These are phyloP conservation scores for Podiceps cristatus DNA, from an alignment of 2,113 vertebrate species.

Conservation along the genomic window DNA sequence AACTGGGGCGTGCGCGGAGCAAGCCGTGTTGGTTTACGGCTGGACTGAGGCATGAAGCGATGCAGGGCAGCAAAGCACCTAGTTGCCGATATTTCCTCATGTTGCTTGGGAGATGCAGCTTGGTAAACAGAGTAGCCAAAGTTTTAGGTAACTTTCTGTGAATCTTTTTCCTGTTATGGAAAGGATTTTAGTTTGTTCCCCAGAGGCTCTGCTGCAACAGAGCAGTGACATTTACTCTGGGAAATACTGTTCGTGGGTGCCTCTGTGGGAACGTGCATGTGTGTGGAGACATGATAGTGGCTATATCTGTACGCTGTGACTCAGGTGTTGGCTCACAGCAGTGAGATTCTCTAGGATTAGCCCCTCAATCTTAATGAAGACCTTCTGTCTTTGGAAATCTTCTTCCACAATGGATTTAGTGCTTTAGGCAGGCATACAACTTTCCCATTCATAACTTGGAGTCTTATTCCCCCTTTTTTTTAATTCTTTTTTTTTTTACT, in stretches of 20 bases:
- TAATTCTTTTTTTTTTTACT: not conserved
- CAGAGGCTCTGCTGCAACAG: rapidly evolving
- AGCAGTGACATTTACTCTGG: not conserved
- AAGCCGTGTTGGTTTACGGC: not conserved
- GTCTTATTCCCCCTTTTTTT: not conserved
- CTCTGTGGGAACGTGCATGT: not conserved
- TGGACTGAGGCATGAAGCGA: not conserved
- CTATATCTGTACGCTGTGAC: not conserved
- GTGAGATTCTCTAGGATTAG: not conserved
- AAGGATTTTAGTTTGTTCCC: not conserved
- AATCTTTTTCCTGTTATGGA: not conserved
- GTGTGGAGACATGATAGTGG: not conserved
- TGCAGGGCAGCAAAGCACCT: not conserved
- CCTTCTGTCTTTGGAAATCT: not conserved
- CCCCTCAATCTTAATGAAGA: constrained; percentile 21
- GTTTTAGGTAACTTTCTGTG: not conserved
- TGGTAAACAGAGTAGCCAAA: not conserved
- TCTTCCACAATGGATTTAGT: constrained; percentile 7
- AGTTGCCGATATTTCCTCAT: not conserved
- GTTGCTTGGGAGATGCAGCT: not conserved
- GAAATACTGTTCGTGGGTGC: not conserved
- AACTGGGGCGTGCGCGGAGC: not conserved
- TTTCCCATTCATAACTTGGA: constrained; percentile 65
- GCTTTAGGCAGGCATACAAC: constrained; percentile 1
- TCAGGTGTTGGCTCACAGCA: not conserved